Base-by-base conservation (phyloP, 2,888 invertebrate genomes). In the Anarsia innoxiella region DNA sequence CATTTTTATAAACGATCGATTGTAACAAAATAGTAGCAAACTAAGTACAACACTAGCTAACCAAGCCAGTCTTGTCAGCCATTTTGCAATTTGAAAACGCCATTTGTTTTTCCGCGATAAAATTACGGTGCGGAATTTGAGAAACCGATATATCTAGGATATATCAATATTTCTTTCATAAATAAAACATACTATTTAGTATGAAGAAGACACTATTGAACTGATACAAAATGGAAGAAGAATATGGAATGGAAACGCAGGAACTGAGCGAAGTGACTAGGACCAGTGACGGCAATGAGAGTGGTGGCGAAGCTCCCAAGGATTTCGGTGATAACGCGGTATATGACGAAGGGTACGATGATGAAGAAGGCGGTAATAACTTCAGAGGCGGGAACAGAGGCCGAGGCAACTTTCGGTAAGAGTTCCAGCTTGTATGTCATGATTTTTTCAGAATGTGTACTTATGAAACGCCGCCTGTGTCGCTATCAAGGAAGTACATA, bases 381-480 rank as follows among this genome's bases (percentile, higher is more conserved):
- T 83, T 73, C 48, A 59, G 84, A 31, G 72, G 69, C 19, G 67
- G 67, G 3, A 35, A 35, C 31, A 65, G 79, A 1, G 79, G 80
- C 11, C 74, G 83, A 8, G 83, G 80, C 0, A 78, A 69, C 44
- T 85, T 76, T 59, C 78, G 80, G 85, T 84, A 49, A n/a, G n/a
- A n/a, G n/a, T n/a, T n/a, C n/a, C n/a, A 30, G 14, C 10, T n/a
- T 6, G n/a, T 15, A n/a, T 15, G 6, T 30, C n/a, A 15, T 25
- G 2, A n/a, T 3, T 25, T 25, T 9, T 25, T 25, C n/a, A 25
- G 5, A 2, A 9, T 25, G 25, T 25, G n/a, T 9, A n/a, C 3
- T 19, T 5, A 8, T 19, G 4, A 19, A 19, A 19, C 19, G 8
- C 19, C 8, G 8, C 8, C 8, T 19, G 8, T 19, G 19, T 8